Evolutionary conservation across 2,888 invertebrate species (phyloP).

Genomic region (Serrognathus titanus): DNA sequence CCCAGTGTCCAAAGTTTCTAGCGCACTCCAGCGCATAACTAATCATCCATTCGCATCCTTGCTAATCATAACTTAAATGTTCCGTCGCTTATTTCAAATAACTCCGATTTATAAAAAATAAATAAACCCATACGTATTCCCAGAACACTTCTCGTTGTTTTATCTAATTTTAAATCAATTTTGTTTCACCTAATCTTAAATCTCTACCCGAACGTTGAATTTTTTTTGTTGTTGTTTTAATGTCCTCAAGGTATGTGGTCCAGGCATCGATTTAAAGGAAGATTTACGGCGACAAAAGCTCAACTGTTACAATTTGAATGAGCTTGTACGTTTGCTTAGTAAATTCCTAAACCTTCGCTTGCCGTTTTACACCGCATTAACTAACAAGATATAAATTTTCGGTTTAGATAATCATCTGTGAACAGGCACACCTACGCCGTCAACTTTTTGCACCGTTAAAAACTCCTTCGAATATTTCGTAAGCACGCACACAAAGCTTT

Average conservation of each 20-base stretch:
- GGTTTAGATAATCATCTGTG: conserved; percentile 3
- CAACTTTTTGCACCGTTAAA: too few relatives aligned
- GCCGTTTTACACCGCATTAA: conserved; percentile 1
- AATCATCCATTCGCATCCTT: too few relatives aligned
- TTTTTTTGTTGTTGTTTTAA: conserved; percentile 1
- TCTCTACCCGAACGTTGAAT: neutral
- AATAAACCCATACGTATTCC: neutral
- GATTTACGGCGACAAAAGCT: neutral
- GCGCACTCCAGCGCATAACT: too few relatives aligned
- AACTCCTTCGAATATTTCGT: too few relatives aligned
- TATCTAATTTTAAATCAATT: conserved; percentile 9
- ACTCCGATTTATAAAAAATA: too few relatives aligned
- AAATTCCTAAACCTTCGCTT: neutral
- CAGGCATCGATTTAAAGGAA: conserved; percentile 7
- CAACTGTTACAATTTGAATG: conserved; percentile 5
- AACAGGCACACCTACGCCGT: too few relatives aligned
- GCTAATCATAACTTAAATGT: too few relatives aligned
- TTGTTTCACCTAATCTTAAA: conserved; percentile 9
- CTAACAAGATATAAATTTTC: conserved; percentile 4
- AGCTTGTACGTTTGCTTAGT: neutral
- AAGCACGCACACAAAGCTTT: too few relatives aligned
- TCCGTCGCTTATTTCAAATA: too few relatives aligned
- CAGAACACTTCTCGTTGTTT: conserved; percentile 5
- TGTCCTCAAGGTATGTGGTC: conserved; percentile 7
- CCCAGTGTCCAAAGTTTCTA: too few relatives aligned